Percentiles rank a stretch among this genome's conserved stretches.
Conservation (phyloP, 2,888 invertebrate species). For the Nineta flava region DNA sequence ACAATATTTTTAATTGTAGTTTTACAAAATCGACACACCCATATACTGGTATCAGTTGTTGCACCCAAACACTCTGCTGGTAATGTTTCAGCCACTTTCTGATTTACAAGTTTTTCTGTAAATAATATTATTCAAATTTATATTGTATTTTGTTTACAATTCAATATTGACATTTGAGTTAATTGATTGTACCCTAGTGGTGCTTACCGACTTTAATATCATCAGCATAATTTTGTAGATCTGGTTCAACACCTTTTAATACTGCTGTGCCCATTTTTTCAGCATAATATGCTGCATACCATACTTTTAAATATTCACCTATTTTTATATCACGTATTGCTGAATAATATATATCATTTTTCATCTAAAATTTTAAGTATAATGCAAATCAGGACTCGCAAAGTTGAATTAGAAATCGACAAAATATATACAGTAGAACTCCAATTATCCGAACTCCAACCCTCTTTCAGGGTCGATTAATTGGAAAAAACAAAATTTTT, state of each 20-base stretch:
- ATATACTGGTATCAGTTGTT: constrained; percentile 20
- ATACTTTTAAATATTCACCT: constrained; percentile 35
- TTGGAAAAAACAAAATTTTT: too few relatives aligned
- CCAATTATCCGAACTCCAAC: too few relatives aligned
- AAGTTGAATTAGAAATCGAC: neutral
- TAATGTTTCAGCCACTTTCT: constrained; percentile 17
- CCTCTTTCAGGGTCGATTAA: too few relatives aligned
- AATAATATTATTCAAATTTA: neutral
- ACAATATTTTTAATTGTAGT: constrained; percentile 23
- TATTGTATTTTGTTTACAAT: too few relatives aligned
- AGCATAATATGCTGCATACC: constrained; percentile 42
- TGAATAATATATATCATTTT: constrained; percentile 28
- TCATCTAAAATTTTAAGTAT: constrained; percentile 21
- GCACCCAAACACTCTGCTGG: constrained; percentile 19
- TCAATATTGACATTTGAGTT: neutral
- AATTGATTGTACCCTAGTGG: neutral
- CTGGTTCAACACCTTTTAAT: constrained; percentile 2
- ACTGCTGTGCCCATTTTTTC: constrained; percentile 28
- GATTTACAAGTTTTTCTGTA: constrained; percentile 15
- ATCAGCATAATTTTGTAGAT: neutral
- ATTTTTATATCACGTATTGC: constrained; percentile 26
- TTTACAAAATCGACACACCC: constrained; percentile 31
- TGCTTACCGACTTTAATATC: neutral
- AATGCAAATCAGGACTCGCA: constrained; percentile 2
- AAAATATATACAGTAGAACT: too few relatives aligned